phyloP scores from a whole-genome alignment of 2,888 invertebrate genomes.

The Catonia carolina region DNA sequence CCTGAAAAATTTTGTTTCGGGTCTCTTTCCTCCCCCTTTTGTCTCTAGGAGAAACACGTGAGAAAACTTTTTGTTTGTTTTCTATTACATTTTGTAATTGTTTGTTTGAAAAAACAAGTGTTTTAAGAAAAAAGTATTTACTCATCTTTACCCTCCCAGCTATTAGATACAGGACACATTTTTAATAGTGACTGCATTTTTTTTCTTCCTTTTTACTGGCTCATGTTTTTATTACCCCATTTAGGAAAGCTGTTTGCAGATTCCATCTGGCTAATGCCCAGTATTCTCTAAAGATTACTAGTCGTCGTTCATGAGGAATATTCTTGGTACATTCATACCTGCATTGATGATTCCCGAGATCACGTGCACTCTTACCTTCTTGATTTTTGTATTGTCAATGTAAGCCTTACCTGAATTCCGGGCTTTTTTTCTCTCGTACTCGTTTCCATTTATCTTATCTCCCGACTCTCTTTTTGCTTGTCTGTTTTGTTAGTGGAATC shows the following conservation, averaged over 20 bases:
- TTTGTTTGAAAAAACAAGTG: slow-evolving; percentile 16
- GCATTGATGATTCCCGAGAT: not conserved
- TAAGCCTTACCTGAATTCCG: no score
- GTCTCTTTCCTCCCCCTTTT: slow-evolving; percentile 17
- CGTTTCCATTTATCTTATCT: no score
- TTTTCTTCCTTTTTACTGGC: slow-evolving; percentile 5
- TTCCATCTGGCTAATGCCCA: slow-evolving; percentile 9
- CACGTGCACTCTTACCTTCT: no score
- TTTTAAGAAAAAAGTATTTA: slow-evolving; percentile 13
- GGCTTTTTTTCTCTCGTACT: no score
- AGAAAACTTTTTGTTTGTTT: slow-evolving; percentile 3
- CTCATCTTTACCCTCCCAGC: slow-evolving; percentile 10
- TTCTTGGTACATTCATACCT: not conserved
- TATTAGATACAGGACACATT: not conserved
- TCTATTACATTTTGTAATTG: slow-evolving; percentile 8
- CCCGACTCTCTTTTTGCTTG: no score
- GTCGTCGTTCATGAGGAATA: not conserved
- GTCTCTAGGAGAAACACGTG: slow-evolving; percentile 4
- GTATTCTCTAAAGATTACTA: not conserved
- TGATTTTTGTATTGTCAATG: no score
- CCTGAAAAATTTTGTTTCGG: slow-evolving; percentile 9
- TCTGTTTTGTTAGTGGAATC: no score
- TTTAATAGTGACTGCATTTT: not conserved
- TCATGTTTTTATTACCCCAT: slow-evolving; percentile 10
- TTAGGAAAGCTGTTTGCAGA: slow-evolving; percentile 13